These are phyloP conservation scores for Sabatieria punctata DNA, from an alignment of 2,888 invertebrate species.

Conservation along the genomic window DNA sequence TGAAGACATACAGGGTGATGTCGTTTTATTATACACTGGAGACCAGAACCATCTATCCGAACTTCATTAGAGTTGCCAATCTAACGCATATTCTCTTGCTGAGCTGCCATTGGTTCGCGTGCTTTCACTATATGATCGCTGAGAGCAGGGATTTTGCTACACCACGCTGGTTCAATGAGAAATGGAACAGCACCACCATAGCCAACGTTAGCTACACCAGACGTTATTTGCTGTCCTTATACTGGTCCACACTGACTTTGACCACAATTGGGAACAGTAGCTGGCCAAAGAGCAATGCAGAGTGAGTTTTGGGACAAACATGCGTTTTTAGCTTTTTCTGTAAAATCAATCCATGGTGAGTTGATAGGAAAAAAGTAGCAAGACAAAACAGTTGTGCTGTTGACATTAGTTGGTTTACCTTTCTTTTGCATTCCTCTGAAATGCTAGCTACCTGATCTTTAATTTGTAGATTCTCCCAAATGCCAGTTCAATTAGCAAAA, in stretches of 20 bases:
- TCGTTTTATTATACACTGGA: slow-evolving; percentile 87
- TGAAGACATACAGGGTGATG: slow-evolving; percentile 6
- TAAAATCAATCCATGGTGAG: too few relatives aligned
- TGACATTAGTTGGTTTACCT: too few relatives aligned
- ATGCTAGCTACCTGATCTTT: too few relatives aligned
- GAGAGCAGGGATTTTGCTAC: slow-evolving; percentile 39
- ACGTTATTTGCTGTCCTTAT: slow-evolving; percentile 45
- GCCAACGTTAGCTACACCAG: neutral
- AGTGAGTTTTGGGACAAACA: too few relatives aligned
- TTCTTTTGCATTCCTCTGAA: too few relatives aligned
- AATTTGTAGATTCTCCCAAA: too few relatives aligned
- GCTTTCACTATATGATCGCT: slow-evolving; percentile 83
- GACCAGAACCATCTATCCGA: slow-evolving; percentile 82
- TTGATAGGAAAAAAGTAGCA: too few relatives aligned
- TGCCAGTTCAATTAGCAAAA: too few relatives aligned
- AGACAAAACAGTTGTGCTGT: too few relatives aligned
- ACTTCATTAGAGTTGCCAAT: slow-evolving; percentile 85
- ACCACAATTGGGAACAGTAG: slow-evolving; percentile 91
- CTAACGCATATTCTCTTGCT: slow-evolving; percentile 82
- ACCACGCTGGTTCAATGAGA: neutral
- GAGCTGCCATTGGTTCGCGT: slow-evolving; percentile 91
- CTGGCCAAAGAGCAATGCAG: slow-evolving; percentile 82
- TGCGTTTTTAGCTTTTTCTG: too few relatives aligned
- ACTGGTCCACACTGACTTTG: slow-evolving; percentile 86
- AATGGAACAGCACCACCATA: too few relatives aligned